Base-by-base conservation (phyloP, 2,113 vertebrate species). In the Ascaphus truei region DNA sequence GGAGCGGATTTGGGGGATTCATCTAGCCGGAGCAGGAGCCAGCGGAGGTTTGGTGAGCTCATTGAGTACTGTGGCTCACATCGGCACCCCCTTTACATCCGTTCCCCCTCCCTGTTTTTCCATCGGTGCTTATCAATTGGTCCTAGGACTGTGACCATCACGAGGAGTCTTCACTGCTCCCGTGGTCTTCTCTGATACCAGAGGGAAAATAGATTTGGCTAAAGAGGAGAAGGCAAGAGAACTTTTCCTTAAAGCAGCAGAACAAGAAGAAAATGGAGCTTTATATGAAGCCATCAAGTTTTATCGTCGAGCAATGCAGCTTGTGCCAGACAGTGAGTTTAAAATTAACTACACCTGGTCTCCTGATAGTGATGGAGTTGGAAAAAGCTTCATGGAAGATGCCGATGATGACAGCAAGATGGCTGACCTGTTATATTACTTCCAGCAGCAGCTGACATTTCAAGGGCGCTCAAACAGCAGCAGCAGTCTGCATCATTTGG, bases 251-350 rank as follows among this genome's bases (percentile, higher is more conserved):
- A 95, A 92, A 83, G 97, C 97, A 53, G 97, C 96, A 68, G 93
- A 98, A 77, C 91, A 98, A 79, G 97, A 99, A 77, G 94, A 92
- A 83, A 96, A 93, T 79, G 97, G 97, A 84, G 94, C 96, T 3
- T 93, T 98, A 72, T 98, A 98, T 62, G 96, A 98, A 93, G 97
- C 97, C 77, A 98, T 99, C 91, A 99, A 98, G 82, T 99, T 96
- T 86, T 99, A 99, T 75, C 96, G 96, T 75, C 87, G 93, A 82
- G 95, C 97, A 68, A 98, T 99, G 96, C 96, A 98, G 75, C 91
- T 99, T 56, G 97, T 98, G 62, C 97, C 97, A 74, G 96, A 99
- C 83, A 99, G 98, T 68, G 97, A 99, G 78, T 98, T 95, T 85
- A 98, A 91, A 86, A 96, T 99, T 83, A 94, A 92, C 83, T 98